Evolutionary conservation across 2,888 invertebrate species (phyloP).

Genomic region (Malacosoma neustria): DNA sequence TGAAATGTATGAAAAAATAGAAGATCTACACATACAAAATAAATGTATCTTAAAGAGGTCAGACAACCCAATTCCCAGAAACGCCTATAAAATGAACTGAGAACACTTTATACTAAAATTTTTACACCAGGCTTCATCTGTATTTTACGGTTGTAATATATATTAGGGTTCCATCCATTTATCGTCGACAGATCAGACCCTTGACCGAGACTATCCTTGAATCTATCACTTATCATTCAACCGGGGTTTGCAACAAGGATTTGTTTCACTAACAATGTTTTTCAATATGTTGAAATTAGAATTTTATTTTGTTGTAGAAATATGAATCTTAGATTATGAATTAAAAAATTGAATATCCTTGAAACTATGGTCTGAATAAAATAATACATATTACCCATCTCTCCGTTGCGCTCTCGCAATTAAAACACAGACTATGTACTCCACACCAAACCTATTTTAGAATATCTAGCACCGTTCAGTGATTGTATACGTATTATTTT

Average conservation of each 20-base stretch:
- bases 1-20: too few relatives aligned
- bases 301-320: not conserved
- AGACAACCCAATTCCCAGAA: not conserved
- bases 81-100: not conserved
- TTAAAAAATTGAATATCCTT: not conserved
- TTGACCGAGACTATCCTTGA: constrained; percentile 29
- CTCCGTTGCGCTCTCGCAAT: too few relatives aligned
- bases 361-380: not conserved
- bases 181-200: constrained; percentile 24
- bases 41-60: too few relatives aligned
- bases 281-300: constrained; percentile 8
- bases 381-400: not conserved
- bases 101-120: not conserved
- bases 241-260: constrained; percentile 17
- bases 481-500: too few relatives aligned
- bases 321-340: not conserved
- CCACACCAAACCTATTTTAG: too few relatives aligned
- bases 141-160: constrained; percentile 26
- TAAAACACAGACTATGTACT: too few relatives aligned
- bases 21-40: too few relatives aligned
- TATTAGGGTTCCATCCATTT: constrained; percentile 20
- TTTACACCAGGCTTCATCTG: constrained; percentile 13
- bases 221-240: constrained; percentile 27
- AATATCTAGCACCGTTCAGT: too few relatives aligned
- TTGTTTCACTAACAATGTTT: constrained; percentile 28